A percentile compares a stretch with the other conserved stretches of the same genome.
Evolutionary conservation across 2,888 invertebrate genomes (phyloP).

Genomic region (Dysmachus trigonus): DNA sequence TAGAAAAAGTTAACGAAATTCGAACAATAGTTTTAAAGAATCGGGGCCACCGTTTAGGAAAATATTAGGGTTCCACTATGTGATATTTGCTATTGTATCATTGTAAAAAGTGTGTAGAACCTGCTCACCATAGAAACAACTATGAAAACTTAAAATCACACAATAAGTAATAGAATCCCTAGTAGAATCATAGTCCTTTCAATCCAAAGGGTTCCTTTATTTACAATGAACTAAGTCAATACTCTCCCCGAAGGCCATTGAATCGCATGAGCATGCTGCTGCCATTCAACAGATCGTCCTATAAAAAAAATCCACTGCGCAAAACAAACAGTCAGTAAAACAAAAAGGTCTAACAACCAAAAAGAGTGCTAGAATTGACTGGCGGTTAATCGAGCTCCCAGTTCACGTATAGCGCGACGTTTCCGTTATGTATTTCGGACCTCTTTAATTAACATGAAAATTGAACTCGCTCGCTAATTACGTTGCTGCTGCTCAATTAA

Average conservation of each 20-base stretch:
- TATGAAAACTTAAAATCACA: too few species aligned
- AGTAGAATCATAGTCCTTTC: neutral
- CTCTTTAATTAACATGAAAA: constrained; percentile 10
- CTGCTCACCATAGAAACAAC: too few species aligned
- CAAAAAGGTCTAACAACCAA: neutral
- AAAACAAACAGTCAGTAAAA: neutral
- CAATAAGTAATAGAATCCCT: neutral
- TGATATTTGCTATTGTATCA: too few species aligned
- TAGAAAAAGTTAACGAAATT: too few species aligned
- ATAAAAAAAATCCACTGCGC: neutral
- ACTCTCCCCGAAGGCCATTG: neutral
- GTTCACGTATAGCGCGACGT: constrained; percentile 7
- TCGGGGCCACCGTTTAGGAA: too few species aligned
- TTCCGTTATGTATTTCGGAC: constrained; percentile 36
- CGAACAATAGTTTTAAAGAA: too few species aligned
- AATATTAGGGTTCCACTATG: too few species aligned
- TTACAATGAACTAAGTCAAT: neutral
- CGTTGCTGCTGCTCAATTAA: neutral
- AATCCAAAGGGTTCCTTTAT: neutral
- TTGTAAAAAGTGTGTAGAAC: too few species aligned
- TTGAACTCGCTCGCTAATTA: constrained; percentile 12
- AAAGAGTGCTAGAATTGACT: neutral
- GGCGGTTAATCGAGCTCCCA: neutral
- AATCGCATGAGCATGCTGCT: neutral
- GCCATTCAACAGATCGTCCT: neutral